Conservation (phyloP, 2,113 vertebrate species). For the Eptesicus fuscus region DNA sequence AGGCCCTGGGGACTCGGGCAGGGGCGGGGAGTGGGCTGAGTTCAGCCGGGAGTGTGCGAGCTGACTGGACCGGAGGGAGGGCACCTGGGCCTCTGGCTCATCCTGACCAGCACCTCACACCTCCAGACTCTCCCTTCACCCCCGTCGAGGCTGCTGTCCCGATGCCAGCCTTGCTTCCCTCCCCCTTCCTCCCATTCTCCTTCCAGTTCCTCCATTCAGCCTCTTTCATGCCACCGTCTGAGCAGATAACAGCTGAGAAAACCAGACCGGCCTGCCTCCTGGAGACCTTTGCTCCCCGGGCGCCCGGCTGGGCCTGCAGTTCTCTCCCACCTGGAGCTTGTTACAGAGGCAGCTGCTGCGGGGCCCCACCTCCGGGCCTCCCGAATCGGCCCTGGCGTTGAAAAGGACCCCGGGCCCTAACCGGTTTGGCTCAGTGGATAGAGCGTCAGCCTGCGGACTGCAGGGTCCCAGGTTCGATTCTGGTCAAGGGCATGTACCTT, state of each 20-base stretch:
- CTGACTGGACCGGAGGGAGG: not conserved
- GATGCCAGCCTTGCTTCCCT: not conserved
- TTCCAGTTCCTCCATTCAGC: not conserved
- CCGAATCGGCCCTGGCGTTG: not conserved
- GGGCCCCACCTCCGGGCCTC: not conserved
- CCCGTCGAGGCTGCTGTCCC: not conserved
- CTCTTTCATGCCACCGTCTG: not conserved
- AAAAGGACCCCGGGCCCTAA: not conserved
- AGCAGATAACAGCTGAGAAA: too few species aligned
- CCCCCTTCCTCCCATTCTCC: not conserved
- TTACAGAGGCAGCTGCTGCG: too few species aligned
- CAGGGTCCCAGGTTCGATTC: too few species aligned
- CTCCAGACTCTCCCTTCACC: not conserved
- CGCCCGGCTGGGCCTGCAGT: not conserved
- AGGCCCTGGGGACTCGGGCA: not conserved
- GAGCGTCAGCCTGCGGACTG: too few species aligned
- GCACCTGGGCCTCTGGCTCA: not conserved
- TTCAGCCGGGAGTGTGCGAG: accelerated
- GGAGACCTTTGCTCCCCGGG: not conserved
- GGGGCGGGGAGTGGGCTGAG: not conserved
- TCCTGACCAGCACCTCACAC: not conserved
- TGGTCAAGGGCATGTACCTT: too few species aligned
- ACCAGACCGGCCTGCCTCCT: not conserved
- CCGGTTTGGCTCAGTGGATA: too few species aligned
- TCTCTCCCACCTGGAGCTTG: not conserved